Base-by-base conservation (phyloP, 1,140 invertebrate species). In the Antheraea mylitta region DNA sequence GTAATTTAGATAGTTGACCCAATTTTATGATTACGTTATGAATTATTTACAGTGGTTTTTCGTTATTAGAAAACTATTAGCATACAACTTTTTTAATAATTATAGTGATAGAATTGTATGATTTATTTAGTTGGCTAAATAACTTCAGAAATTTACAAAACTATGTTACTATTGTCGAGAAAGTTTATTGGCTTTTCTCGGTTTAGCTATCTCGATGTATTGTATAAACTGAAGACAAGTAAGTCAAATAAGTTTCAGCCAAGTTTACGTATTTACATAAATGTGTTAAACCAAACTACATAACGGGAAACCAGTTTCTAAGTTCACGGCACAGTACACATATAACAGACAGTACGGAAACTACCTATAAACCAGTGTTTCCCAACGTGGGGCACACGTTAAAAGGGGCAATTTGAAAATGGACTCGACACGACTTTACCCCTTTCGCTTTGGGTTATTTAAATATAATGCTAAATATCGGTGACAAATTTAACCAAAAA, bases 221-320 rank as follows among this genome's bases (percentile, higher is more conserved):
- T 69, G 68, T 69, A 72, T 68, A 72, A 73, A 75, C 71, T 67
- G 62, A 53, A 53, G 64, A 62, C 67, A 70, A 59, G 61, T 37
- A 61, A 75, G 64, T 71, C 74, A 74, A 75, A 78, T 75, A 74
- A 78, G 68, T 78, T 74, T 71, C 69, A 58, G 65, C 58, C 45
- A 76, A 76, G 64, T 78, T 78, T 73, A 72, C 68, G 64, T 48
- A 78, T 78, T 78, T 76, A 72, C 77, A 78, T 78, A 78, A 78
- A 78, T 64, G 69, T 70, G 74, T 78, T 78, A 75, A 73, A 65
- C 59, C 75, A 76, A 66, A 78, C 71, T 69, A 73, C 72, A 69
- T 66, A 69, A 70, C 64, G 62, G 68, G 64, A 74, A 76, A 71
- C 72, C 69, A 67, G 69, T 64, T 71, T 71, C 60, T 9, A 66